Evolutionary conservation across 2,113 vertebrate genomes (phyloP).

Genomic region (Oreotrochilus melanogaster): DNA sequence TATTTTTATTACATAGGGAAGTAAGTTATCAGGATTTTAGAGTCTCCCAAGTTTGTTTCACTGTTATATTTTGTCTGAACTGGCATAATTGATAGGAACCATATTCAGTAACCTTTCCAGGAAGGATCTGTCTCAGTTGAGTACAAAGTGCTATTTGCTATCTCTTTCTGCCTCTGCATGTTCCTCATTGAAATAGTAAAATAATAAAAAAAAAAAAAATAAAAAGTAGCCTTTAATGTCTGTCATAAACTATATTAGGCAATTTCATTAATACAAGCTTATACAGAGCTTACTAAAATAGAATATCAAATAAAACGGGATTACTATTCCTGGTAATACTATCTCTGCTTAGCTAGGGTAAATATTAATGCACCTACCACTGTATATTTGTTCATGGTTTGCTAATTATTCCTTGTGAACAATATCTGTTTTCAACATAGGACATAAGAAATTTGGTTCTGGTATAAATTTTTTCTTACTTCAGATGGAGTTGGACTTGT

Average conservation of each 20-base stretch:
- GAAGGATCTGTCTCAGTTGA: neutral
- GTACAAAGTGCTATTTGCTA: neutral
- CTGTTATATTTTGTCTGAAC: neutral
- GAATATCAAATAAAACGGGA: slow-evolving; percentile 17
- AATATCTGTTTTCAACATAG: neutral
- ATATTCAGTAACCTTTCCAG: neutral
- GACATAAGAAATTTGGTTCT: neutral
- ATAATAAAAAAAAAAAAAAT: too few relatives aligned
- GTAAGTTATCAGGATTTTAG: neutral
- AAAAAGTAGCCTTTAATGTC: neutral
- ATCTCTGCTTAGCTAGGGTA: slow-evolving; percentile 15
- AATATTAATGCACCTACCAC: neutral
- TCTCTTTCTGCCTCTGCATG: neutral
- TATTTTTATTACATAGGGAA: neutral
- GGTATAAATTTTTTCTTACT: neutral
- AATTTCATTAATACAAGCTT: neutral
- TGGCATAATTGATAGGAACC: neutral
- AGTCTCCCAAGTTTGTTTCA: neutral
- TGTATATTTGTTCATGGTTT: slow-evolving; percentile 10
- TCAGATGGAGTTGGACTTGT: neutral
- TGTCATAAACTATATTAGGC: neutral
- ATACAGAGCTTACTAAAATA: slow-evolving; percentile 3
- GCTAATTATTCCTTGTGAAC: slow-evolving; percentile 25
- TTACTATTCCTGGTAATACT: slow-evolving; percentile 1
- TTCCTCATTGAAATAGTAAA: too few relatives aligned